Evolutionary conservation across 2,888 invertebrate genomes (phyloP).

Genomic region (Chouioia cunea): DNA sequence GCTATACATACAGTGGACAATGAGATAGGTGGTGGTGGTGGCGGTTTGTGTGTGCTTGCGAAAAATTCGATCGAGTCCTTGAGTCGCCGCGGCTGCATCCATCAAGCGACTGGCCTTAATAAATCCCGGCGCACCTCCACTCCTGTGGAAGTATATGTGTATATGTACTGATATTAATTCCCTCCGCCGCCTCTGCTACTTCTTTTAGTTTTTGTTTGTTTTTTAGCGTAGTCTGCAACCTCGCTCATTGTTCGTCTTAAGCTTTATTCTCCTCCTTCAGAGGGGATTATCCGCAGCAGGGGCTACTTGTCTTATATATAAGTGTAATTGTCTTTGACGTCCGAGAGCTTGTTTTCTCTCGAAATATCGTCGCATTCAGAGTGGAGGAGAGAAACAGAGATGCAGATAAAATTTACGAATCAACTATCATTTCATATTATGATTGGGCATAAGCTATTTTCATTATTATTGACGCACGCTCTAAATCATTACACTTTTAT

Average conservation of each 20-base stretch:
- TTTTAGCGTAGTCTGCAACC: conserved; percentile 3
- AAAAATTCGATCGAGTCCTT: conserved; percentile 27
- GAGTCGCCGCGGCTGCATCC: conserved; percentile 16
- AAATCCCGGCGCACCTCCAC: conserved; percentile 28
- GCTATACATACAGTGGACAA: conserved; percentile 14
- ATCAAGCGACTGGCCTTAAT: conserved; percentile 36
- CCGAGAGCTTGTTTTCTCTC: neutral
- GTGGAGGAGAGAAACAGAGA: too few species aligned
- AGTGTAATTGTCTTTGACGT: conserved; percentile 4
- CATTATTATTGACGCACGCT: neutral
- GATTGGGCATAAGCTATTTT: neutral
- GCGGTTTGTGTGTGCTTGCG: neutral
- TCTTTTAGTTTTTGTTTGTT: conserved; percentile 20
- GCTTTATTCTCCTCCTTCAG: neutral
- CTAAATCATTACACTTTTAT: conserved; percentile 9
- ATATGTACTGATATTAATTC: conserved; percentile 34
- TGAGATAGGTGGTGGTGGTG: neutral
- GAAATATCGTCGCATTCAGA: neutral
- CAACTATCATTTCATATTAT: neutral
- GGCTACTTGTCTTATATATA: conserved; percentile 9
- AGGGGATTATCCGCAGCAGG: neutral
- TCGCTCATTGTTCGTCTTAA: conserved; percentile 28
- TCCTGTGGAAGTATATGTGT: neutral
- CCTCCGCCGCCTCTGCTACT: neutral
- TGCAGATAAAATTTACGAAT: too few species aligned